phyloP scores from a whole-genome alignment of 2,888 invertebrate genomes.

The Agapostemon virescens region DNA sequence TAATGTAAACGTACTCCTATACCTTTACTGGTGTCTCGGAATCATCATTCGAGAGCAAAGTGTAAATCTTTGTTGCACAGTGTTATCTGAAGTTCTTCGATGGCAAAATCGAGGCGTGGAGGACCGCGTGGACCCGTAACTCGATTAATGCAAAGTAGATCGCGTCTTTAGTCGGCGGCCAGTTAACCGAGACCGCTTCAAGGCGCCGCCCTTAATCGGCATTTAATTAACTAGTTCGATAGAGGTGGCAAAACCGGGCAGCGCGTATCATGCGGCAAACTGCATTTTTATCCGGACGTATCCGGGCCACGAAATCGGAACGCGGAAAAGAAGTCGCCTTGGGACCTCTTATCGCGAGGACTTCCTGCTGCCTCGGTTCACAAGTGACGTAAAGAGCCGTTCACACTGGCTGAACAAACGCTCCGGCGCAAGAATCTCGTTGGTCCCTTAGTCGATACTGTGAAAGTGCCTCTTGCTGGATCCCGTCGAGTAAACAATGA shows the following conservation, averaged over 20 bases:
- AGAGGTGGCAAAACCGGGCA: slow-evolving; percentile 8
- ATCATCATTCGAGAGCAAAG: too few species aligned
- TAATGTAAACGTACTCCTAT: too few species aligned
- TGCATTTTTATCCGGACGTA: slow-evolving; percentile 38
- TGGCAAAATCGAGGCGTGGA: slow-evolving; percentile 15
- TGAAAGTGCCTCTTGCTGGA: not conserved
- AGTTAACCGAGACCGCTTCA: slow-evolving; percentile 29
- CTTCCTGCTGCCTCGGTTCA: slow-evolving; percentile 46
- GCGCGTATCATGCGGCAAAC: slow-evolving; percentile 16
- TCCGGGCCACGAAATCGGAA: slow-evolving; percentile 60
- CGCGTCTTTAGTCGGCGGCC: slow-evolving; percentile 24
- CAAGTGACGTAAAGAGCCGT: slow-evolving; percentile 21
- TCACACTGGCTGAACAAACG: slow-evolving; percentile 26
- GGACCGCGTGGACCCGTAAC: not conserved
- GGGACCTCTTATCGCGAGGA: slow-evolving; percentile 50
- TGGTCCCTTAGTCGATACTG: not conserved
- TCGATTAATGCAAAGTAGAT: slow-evolving; percentile 53
- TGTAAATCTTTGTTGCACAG: not conserved
- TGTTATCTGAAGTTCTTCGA: not conserved
- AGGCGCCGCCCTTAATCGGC: slow-evolving; percentile 49
- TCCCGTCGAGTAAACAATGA: not conserved
- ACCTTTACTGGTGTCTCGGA: too few species aligned
- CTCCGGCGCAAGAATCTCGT: not conserved
- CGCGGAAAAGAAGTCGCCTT: slow-evolving; percentile 56
- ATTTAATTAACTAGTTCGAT: slow-evolving; percentile 50